Base-by-base conservation (phyloP, 1,140 invertebrate genomes). In the Vanessa atalanta region DNA sequence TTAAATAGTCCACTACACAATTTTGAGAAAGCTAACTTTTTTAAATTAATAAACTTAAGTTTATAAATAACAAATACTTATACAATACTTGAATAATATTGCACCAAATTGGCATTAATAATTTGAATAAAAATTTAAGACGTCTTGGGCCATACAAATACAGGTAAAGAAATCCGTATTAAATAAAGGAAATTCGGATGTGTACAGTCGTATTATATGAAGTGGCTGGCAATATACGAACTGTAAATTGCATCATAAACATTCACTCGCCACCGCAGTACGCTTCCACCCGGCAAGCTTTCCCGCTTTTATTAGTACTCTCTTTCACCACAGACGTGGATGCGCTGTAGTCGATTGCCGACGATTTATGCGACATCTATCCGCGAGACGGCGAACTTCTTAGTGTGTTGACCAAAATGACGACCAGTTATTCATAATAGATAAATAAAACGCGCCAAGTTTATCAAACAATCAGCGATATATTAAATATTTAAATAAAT, bases 191-290 rank as follows among this genome's bases (percentile, higher is more conserved):
- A 83, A 87, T 83, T 81, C 79, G 78, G 75, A 76, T 80, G 77
- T 85, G 75, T 83, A 84, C 81, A 84, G 78, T 84, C 79, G 78
- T 82, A 79, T 81, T 83, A 82, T 80, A 83, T 84, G 78, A 85
- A 84, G 82, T 86, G 80, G 71, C 78, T 82, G 70, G 83, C 82
- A 85, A 86, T 90, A 89, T 89, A 90, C 83, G 83, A 83, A 88
- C 83, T 88, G 85, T 87, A 88, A 91, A 91, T 88, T 87, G 87
- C 83, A 85, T 87, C 88, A 87, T 90, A 92, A 92, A 90, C 84
- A 87, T 90, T 81, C 72, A 69, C 77, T 79, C 70, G 74, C 73
- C 74, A 80, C 74, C 76, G 70, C 67, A 69, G 65, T 72, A 72
- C 67, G 70, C 66, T 63, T 66, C 57, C 23, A 65, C 53, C 53